Evolutionary conservation across 2,797 vertebrate species (phyloP).

Genomic region (Oreonectes daqikongensis): DNA sequence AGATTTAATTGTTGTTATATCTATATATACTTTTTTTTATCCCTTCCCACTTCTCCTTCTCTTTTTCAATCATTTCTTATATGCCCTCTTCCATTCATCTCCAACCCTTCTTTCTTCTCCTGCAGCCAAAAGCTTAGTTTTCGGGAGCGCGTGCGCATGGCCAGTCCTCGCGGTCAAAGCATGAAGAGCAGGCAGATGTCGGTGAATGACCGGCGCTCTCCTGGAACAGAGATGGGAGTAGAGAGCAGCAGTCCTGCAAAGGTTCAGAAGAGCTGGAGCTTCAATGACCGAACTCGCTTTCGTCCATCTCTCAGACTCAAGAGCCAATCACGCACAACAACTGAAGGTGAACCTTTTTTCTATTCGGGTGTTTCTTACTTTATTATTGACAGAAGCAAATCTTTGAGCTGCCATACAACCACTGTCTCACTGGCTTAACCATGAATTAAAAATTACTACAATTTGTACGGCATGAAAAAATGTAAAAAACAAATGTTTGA

Average conservation of each 20-base stretch:
- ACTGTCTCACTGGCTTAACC: neutral
- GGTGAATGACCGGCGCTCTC: conserved; percentile 88
- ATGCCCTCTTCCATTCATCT: conserved; percentile 9
- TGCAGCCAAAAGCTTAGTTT: conserved; percentile 95
- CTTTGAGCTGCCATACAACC: too few species aligned
- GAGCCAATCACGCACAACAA: conserved; percentile 86
- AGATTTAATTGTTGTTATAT: conserved; percentile 22
- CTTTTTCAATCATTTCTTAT: conserved; percentile 28
- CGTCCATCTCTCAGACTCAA: conserved; percentile 92
- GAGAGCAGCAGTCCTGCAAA: conserved; percentile 92
- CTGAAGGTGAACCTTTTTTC: conserved; percentile 80
- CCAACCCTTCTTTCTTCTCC: neutral
- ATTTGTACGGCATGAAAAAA: neutral
- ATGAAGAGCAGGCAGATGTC: conserved; percentile 89
- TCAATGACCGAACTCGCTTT: conserved; percentile 96
- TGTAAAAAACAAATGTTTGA: too few species aligned
- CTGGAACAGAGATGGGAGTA: conserved; percentile 80
- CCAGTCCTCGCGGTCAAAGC: conserved; percentile 93
- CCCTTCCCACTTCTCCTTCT: conserved; percentile 33
- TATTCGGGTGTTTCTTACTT: neutral
- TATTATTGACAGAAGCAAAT: too few species aligned
- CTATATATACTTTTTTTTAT: too few species aligned
- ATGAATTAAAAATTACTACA: neutral
- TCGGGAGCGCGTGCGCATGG: conserved; percentile 93
- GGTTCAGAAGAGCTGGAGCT: conserved; percentile 99